Conservation (phyloP, 2,888 invertebrate species). For the Lithophane semibrunnea region DNA sequence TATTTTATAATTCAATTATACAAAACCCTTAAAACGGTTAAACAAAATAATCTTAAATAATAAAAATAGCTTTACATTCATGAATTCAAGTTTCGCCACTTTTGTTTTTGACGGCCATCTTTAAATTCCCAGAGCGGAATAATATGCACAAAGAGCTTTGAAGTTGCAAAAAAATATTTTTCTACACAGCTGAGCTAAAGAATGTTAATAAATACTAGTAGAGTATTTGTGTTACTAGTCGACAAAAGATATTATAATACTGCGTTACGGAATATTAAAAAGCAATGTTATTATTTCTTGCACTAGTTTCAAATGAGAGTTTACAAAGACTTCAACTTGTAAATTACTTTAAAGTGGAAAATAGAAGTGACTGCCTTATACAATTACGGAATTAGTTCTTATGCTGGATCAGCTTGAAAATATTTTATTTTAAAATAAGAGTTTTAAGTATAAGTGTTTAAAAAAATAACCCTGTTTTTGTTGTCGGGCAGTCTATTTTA, state of each 20-base stretch:
- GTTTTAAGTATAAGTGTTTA: too few relatives aligned
- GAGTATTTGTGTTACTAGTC: constrained; percentile 39
- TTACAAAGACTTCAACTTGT: constrained; percentile 17
- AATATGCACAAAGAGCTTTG: constrained; percentile 42
- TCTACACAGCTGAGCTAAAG: constrained; percentile 28
- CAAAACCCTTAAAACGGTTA: not conserved
- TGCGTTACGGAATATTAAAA: constrained; percentile 31
- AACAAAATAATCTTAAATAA: not conserved
- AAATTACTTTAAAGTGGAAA: constrained; percentile 5
- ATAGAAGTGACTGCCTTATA: not conserved
- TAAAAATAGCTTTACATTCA: constrained; percentile 8
- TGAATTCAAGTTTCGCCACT: constrained; percentile 20
- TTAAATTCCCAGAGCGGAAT: constrained; percentile 30
- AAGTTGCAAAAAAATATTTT: constrained; percentile 34
- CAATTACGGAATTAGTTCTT: constrained; percentile 7
- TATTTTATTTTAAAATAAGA: too few relatives aligned
- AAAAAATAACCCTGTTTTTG: not conserved
- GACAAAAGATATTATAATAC: constrained; percentile 42
- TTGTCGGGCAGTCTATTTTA: too few relatives aligned
- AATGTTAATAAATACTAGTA: constrained; percentile 56
- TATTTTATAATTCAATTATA: not conserved
- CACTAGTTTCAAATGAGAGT: constrained; percentile 5
- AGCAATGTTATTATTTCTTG: constrained; percentile 28
- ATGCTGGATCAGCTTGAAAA: not conserved
- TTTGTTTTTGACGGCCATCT: constrained; percentile 49